Evolutionary conservation across 2,888 invertebrate genomes (phyloP), one percentile per base, ranked within the genome.

Genomic region (Chymomyza fuscimana): DNA sequence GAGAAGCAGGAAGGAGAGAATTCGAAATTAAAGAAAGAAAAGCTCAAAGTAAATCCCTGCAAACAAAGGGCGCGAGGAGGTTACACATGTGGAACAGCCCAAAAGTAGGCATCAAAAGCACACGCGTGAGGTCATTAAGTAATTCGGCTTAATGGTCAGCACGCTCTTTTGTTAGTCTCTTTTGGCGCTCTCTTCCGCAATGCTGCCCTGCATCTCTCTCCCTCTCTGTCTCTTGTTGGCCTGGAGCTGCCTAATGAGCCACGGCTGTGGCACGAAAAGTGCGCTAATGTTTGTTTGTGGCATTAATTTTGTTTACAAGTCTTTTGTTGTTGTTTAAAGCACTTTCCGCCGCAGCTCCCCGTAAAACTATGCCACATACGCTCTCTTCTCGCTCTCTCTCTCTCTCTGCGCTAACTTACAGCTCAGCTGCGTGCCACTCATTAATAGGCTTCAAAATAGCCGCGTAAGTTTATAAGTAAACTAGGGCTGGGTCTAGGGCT

Each of bases 281-380:
- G 83, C 81, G 81, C 76, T 80, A 85, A 85, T 86, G 82, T 74
- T 85, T 86, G 84, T 83, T 80, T 84, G 86, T 75, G 81, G 88
- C 74, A 85, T 85, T 86, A 83, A 83, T 86, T 85, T 83, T 88
- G 84, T 88, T 86, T 88, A 81, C 84, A 86, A 86, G 86, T 87
- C 79, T 83, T 87, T 83, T 82, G 77, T 61, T 61, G 40, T 12
- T 12, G 40, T 46, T 46, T 46, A 12, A 12, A 12, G 40, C 40
- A 46, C 7, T 40, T 40, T 4, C 10, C 12, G 10, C 10, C 40
- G 10, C 40, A 2, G 40, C 40, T 40, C 40, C 40, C 10, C 40
- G 40, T 10, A 7, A 40, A 40, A 46, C 40, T 46, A 12, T 46
- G 36, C 36, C 36, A 9, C 36, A 36, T 9, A 9, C 25, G 25